phyloP scores from a whole-genome alignment of 2,113 vertebrate species.

The Crotalus helleri region DNA sequence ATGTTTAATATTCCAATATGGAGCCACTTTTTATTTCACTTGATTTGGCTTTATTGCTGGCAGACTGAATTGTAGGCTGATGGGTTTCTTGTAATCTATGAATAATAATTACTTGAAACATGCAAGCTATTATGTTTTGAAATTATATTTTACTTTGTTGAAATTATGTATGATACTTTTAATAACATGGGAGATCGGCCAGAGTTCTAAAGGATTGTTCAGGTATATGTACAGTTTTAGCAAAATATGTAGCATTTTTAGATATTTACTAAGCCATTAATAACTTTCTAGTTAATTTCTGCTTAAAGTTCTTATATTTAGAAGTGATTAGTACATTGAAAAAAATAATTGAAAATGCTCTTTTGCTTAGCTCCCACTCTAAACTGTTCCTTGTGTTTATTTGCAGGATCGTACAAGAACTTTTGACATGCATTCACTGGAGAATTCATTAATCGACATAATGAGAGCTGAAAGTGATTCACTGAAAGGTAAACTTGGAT shows the following conservation, averaged over 20 bases:
- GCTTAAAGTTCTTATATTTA: neutral
- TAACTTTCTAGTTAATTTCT: neutral
- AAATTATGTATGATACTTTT: neutral
- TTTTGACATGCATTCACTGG: constrained; percentile 98
- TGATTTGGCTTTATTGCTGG: neutral
- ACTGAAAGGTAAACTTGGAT: constrained; percentile 89
- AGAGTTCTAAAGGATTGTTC: neutral
- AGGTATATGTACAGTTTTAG: neutral
- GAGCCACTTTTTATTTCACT: neutral
- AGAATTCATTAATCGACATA: constrained; percentile 99
- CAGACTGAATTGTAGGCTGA: neutral
- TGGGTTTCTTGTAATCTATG: neutral
- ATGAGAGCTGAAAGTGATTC: constrained; percentile 99
- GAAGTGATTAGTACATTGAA: neutral
- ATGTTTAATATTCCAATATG: neutral
- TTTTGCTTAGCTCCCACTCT: constrained; percentile 39
- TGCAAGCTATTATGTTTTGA: neutral
- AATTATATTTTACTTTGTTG: neutral
- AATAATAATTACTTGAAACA: neutral
- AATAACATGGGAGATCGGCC: neutral
- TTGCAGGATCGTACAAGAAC: constrained; percentile 92
- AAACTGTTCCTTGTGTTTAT: constrained; percentile 65
- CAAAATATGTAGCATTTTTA: neutral
- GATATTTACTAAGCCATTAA: neutral
- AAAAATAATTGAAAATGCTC: neutral